Evolutionary conservation across 1,140 invertebrate species (phyloP).

Genomic region (Coenobita brevimanus): DNA sequence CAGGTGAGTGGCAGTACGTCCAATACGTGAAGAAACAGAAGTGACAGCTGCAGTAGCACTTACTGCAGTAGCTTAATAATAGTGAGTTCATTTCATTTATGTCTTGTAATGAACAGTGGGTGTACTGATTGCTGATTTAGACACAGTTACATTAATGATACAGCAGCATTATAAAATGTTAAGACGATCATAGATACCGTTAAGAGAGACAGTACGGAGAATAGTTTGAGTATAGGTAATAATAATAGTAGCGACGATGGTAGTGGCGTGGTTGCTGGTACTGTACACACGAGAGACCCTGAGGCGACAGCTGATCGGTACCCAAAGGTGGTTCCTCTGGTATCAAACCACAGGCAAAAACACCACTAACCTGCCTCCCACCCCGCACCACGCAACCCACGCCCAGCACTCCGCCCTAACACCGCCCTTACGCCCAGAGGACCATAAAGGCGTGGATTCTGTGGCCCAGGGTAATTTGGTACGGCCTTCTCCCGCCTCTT

Average conservation of each 20-base stretch:
- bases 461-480: neutral
- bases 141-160: no score
- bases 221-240: no score
- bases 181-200: no score
- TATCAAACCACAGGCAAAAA: neutral
- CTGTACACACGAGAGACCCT: conserved; percentile 8
- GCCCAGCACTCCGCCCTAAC: neutral
- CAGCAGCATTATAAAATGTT: no score
- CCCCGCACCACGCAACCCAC: neutral
- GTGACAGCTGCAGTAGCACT: neutral
- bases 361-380: neutral
- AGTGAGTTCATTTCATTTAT: neutral
- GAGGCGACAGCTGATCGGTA: conserved; percentile 37
- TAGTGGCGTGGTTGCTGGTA: conserved; percentile 16
- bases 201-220: no score
- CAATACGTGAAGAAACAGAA: no score
- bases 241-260: conserved; percentile 4
- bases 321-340: conserved; percentile 25
- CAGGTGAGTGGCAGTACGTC: no score
- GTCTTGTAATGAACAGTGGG: no score
- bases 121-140: no score
- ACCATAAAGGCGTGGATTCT: no score
- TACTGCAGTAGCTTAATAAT: neutral
- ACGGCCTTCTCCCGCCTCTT: neutral
- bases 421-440: neutral